Evolutionary conservation across 2,888 invertebrate species (phyloP), one percentile per base, ranked within the genome.

Genomic region (Patella depressa): DNA sequence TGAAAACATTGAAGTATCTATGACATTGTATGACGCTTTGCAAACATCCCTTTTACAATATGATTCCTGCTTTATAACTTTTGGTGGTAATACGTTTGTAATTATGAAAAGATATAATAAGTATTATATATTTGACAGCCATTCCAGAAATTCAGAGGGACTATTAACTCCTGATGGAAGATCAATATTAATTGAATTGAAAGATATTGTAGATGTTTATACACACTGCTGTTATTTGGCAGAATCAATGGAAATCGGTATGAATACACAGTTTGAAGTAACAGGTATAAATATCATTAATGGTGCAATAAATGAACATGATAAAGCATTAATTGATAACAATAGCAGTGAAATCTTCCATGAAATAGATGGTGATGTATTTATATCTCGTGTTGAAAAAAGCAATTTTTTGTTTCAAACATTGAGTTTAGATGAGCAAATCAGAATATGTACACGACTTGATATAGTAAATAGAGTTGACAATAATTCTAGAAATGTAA

Each of bases 81-180:
- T 59, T 59, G 19, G 19, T 59, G 19, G 59, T n/a, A 59, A 19
- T 59, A 59, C 59, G 5, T 59, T 59, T 59, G 59, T 19, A n/a
- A 59, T 59, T 9, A 59, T 59, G 59, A 59, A 59, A 59, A 17
- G 19, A n/a, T 17, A n/a, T 59, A 19, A 59, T 59, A 15, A 19
- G 17, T 59, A 59, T 59, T 59, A n/a, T 59, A 19, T 59, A 59
- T 59, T 59, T 59, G 59, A 59, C 59, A n/a, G n/a, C 9, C 59
- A 59, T 59, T 59, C 59, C 17, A 59, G 59, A 17, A 59, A 59
- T 19, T n/a, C 17, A n/a, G 17, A 9, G 9, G 59, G 59, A 15
- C 19, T 59, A 59, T 59, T 59, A 59, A n/a, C 59, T n/a, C n/a
- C 17, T n/a, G 59, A 59, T 59, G 59, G 59, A n/a, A n/a, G 59